Conservation (phyloP, 2,888 invertebrate species). For the Agonopterix alstromeriana region DNA sequence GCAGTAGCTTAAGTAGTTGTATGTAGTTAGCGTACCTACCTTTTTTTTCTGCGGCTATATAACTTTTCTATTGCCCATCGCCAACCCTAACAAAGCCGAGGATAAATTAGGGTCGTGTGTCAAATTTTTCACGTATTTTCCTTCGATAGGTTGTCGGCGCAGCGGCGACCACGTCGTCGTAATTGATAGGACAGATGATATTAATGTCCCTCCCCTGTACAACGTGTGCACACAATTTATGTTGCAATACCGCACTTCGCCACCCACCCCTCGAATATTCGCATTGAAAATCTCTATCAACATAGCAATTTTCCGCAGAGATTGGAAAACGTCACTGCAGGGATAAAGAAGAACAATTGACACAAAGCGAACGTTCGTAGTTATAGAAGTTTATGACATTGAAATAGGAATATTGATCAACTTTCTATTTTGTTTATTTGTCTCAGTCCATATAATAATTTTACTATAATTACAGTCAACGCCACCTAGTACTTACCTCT, state of each 20-base stretch:
- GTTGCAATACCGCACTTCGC: conserved; percentile 41
- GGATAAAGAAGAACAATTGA: no score
- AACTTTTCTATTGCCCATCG: neutral
- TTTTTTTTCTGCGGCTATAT: no score
- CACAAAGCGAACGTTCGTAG: no score
- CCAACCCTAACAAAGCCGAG: conserved; percentile 29
- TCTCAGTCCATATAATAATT: no score
- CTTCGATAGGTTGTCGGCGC: conserved; percentile 45
- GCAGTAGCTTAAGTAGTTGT: no score
- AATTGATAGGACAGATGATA: conserved; percentile 69
- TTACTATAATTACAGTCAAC: no score
- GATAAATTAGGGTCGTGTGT: conserved; percentile 39
- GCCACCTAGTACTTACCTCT: no score
- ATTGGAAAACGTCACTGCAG: no score
- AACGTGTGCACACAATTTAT: conserved; percentile 61
- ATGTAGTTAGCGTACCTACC: no score
- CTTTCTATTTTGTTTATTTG: no score
- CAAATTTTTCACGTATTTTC: conserved; percentile 54
- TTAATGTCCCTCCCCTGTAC: conserved; percentile 48
- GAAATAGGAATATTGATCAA: no score
- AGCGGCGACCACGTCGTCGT: conserved; percentile 50
- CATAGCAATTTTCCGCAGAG: conserved; percentile 20
- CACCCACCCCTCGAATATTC: conserved; percentile 9
- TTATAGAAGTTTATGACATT: no score
- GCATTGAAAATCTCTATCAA: conserved; percentile 14